Percentiles rank a stretch among this genome's conserved stretches.
phyloP scores from a whole-genome alignment of 2,797 vertebrate genomes.

The Alcedo atthis region DNA sequence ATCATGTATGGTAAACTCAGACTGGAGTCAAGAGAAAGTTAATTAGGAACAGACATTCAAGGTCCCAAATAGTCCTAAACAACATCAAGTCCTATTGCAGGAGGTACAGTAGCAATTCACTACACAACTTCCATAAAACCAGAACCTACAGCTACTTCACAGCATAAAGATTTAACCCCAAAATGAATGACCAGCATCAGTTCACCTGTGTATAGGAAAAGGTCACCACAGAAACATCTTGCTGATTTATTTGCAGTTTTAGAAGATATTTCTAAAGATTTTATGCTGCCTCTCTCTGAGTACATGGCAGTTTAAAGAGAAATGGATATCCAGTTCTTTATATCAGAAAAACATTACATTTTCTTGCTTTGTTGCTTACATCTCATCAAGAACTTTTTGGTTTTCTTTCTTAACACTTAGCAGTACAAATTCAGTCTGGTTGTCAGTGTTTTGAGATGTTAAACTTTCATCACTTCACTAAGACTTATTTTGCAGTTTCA shows the following conservation, averaged over 20 bases:
- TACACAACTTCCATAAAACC: neutral
- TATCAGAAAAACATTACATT: neutral
- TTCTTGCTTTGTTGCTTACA: neutral
- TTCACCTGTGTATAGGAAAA: neutral
- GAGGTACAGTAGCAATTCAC: neutral
- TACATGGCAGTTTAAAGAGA: neutral
- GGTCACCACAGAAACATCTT: neutral
- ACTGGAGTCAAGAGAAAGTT: neutral
- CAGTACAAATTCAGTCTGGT: neutral
- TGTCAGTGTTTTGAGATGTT: neutral
- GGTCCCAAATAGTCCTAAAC: neutral
- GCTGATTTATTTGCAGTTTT: neutral
- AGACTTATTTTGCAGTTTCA: neutral
- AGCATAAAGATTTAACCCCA: neutral
- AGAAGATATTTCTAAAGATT: neutral
- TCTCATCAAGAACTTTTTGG: neutral
- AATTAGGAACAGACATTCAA: neutral
- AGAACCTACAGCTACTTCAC: neutral
- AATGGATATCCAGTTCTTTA: neutral
- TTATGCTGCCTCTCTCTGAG: neutral
- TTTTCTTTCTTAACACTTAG: neutral
- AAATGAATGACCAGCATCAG: neutral
- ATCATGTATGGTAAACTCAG: neutral
- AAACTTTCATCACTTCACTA: neutral
- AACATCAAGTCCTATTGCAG: neutral